Evolutionary conservation across 2,113 vertebrate genomes (phyloP), one percentile per base, ranked within the genome.

Genomic region (Laterallus jamaicensis): DNA sequence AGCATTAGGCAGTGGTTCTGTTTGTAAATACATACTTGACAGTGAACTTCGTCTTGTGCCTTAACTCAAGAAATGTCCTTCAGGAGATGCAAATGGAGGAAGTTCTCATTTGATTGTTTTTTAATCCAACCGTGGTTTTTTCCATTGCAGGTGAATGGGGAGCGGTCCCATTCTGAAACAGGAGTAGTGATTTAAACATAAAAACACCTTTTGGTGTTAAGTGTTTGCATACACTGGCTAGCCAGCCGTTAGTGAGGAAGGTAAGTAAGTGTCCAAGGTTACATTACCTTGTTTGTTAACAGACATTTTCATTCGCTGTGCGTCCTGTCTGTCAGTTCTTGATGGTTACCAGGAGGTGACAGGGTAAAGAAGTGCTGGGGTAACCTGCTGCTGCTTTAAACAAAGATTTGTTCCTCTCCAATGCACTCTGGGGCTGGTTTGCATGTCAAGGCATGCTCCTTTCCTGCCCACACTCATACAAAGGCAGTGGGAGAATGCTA

Each of bases 241-340:
- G 25, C 40, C 52, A 29, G 0, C 8, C 6, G 0, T 7, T 6
- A 50, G 25, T 9, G 32, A 76, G 94, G 64, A 67, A 82, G 77
- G 86, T 55, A 40, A 22, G 39, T 8, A 44, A 73, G 82, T 9
- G 5, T 2, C 69, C 83, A 67, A 15, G 10, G 2, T 1, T 1
- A 4, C 2, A 0, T 1, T 3, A 24, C 6, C 47, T 39, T 35
- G 17, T 24, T 40, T 15, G 2, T 64, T 58, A 78, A 15, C 68
- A 24, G 64, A 22, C 10, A 3, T 58, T 37, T 55, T 0, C 73
- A 0, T 3, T 44, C 1, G 3, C 16, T 2, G 2, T 22, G 52
- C 5, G 49, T 79, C 70, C n/a, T 3, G 1, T 56, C 0, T 6
- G 1, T 40, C 74, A 4, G 19, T 69, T 73, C 59, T 28, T 86